Percentiles rank a stretch among this genome's conserved stretches.
phyloP scores from a whole-genome alignment of 2,113 vertebrate species.

The Morone chrysops region DNA sequence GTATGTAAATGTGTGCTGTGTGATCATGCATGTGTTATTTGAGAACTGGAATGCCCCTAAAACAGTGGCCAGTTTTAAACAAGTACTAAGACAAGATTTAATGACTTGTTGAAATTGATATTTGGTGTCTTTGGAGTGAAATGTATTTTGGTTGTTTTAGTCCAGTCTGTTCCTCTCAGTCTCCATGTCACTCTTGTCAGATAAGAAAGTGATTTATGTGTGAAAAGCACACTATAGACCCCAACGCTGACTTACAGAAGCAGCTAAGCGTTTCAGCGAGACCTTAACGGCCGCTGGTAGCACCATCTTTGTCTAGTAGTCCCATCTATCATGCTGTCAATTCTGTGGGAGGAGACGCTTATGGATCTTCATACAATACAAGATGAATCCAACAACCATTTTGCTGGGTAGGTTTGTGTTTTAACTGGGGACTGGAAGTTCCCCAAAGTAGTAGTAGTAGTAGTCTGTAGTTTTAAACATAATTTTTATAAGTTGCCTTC shows the following conservation, averaged over 20 bases:
- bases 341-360: neutral
- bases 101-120: neutral
- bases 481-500: constrained; percentile 4
- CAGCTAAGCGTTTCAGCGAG: constrained; percentile 38
- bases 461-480: constrained; percentile 1
- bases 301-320: constrained; percentile 33
- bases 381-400: neutral
- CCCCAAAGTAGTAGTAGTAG: neutral
- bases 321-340: constrained; percentile 39
- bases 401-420: neutral
- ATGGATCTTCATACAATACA: neutral
- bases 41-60: neutral
- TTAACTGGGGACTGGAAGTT: neutral
- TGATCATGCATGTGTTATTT: too few species aligned
- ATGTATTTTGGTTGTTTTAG: constrained; percentile 30
- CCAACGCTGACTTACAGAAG: constrained; percentile 35
- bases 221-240: constrained; percentile 31
- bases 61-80: neutral
- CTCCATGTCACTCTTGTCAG: constrained; percentile 25
- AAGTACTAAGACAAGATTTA: neutral
- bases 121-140: neutral
- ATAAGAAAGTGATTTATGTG: constrained; percentile 53
- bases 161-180: neutral
- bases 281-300: neutral
- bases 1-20: too few species aligned